These are phyloP conservation scores for Prosopocoilus inquinatus DNA, from an alignment of 2,888 invertebrate species.

Conservation along the genomic window DNA sequence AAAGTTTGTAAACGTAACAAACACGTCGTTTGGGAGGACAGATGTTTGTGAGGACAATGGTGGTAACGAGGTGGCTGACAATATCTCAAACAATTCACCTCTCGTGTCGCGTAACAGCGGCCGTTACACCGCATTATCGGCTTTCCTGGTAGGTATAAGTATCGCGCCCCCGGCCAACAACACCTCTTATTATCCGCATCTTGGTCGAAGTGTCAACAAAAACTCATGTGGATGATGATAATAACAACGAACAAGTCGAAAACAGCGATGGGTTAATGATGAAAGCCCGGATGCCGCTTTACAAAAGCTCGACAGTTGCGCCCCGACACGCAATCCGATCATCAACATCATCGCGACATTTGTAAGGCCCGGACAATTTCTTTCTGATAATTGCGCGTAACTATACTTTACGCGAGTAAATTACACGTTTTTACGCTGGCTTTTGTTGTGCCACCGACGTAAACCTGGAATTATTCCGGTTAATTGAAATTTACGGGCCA, in stretches of 20 bases:
- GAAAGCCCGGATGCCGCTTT: conserved; percentile 25
- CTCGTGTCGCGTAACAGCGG: conserved; percentile 6
- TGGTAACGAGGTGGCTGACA: conserved; percentile 44
- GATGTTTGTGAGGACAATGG: conserved; percentile 44
- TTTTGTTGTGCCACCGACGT: too few relatives aligned
- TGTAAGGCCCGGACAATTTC: conserved; percentile 14
- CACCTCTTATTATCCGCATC: not conserved
- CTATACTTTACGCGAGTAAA: conserved; percentile 2
- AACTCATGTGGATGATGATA: conserved; percentile 4
- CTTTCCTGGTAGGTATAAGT: not conserved
- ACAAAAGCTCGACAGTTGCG: conserved; percentile 20
- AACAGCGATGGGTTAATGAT: conserved; percentile 19
- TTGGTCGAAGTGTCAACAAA: conserved; percentile 8
- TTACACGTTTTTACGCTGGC: not conserved
- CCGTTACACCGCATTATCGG: conserved; percentile 15
- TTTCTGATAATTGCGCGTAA: conserved; percentile 13
- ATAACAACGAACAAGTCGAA: not conserved
- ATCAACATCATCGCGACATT: conserved; percentile 32
- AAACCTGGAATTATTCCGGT: not conserved
- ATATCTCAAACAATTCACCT: conserved; percentile 20
- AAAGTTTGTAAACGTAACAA: conserved; percentile 39
- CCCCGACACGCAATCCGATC: conserved; percentile 36
- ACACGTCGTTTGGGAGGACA: conserved; percentile 42
- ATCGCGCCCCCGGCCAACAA: not conserved
- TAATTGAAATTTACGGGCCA: conserved; percentile 4